A percentile compares a stretch with the other conserved stretches of the same genome.
Conservation (phyloP, 1,140 invertebrate genomes). For the Lepidurus packardi region DNA sequence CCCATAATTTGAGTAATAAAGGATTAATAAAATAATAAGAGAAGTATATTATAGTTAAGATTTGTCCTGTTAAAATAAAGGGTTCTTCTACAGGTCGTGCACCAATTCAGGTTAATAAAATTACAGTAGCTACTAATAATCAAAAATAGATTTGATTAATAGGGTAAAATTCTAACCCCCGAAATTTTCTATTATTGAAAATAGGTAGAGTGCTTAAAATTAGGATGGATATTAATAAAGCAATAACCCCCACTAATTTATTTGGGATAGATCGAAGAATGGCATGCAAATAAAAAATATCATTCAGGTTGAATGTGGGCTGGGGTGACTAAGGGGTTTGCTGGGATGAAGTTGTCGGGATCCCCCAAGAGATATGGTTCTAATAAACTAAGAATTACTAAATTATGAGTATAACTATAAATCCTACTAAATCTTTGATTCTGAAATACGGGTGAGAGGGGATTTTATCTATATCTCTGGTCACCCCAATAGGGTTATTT, state of each 20-base stretch:
- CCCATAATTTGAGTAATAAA: no score
- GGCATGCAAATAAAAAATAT: conserved; percentile 69
- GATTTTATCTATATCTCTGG: conserved; percentile 56
- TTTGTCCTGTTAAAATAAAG: no score
- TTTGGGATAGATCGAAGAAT: conserved; percentile 66
- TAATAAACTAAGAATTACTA: conserved; percentile 43
- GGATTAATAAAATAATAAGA: no score
- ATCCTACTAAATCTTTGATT: conserved; percentile 55
- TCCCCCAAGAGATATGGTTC: conserved; percentile 57
- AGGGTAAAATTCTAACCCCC: no score
- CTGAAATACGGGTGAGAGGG: conserved; percentile 53
- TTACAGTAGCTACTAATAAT: no score
- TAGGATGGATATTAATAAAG: no score
- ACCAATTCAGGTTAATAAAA: no score
- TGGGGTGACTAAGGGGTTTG: conserved; percentile 61
- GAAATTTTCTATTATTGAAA: no score
- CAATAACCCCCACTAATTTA: conserved; percentile 66
- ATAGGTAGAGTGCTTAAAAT: no score
- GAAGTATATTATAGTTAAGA: no score
- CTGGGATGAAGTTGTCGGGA: conserved; percentile 62
- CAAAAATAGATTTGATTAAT: no score
- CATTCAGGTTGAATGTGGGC: conserved; percentile 67
- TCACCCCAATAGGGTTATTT: conserved; percentile 55
- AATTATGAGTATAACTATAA: conserved; percentile 50
- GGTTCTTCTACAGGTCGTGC: no score